Conservation (phyloP, 2,113 vertebrate species). For the Pseudorhombus dupliciocellatus region DNA sequence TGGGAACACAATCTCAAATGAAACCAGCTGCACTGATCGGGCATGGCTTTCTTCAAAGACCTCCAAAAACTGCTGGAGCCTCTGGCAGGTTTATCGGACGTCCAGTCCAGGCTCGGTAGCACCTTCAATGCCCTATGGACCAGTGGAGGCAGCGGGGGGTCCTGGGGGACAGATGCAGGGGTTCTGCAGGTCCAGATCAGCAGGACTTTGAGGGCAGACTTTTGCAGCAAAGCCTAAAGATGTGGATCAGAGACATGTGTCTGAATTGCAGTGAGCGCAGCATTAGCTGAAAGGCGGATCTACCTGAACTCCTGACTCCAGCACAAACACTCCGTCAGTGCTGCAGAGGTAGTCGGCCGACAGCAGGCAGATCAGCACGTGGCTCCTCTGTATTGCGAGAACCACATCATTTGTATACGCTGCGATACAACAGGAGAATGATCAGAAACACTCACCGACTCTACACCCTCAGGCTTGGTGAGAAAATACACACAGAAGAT, state of each 20-base stretch:
- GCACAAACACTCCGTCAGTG: constrained; percentile 83
- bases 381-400: constrained; percentile 83
- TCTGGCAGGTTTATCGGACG: constrained; percentile 56
- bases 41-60: constrained; percentile 83
- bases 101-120: constrained; percentile 84
- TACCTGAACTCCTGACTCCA: constrained; percentile 87
- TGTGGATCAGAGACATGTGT: neutral
- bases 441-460: constrained; percentile 9
- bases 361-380: constrained; percentile 85
- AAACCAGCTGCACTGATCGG: constrained; percentile 32
- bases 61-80: constrained; percentile 84
- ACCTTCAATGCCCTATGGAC: constrained; percentile 85
- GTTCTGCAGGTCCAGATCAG: constrained; percentile 50
- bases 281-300: neutral
- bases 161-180: constrained; percentile 8
- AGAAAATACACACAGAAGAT: neutral
- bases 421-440: constrained; percentile 55
- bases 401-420: constrained; percentile 88
- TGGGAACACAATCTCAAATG: neutral
- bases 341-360: constrained; percentile 83
- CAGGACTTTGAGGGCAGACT: constrained; percentile 47
- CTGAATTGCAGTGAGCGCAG: neutral
- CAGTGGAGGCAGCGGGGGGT: constrained; percentile 77
- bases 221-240: constrained; percentile 66
- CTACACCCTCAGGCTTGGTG: neutral